Base-by-base conservation (phyloP, 1,140 invertebrate genomes). In the Anastatus disparis region DNA sequence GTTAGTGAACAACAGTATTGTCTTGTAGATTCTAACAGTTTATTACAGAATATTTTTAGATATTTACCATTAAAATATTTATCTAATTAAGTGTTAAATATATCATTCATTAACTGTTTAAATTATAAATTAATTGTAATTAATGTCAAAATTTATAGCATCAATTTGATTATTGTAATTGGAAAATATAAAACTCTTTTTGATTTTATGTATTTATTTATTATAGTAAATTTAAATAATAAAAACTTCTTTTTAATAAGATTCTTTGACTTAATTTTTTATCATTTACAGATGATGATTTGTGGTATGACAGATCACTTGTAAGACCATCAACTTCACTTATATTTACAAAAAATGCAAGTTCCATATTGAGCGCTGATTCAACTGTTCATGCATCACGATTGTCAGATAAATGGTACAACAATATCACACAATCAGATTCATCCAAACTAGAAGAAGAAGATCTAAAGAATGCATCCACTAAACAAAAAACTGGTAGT, bases 261-360 rank as follows among this genome's bases (percentile, higher is more conserved):
- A 24, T 50, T 26, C 3, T 50, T 22, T 50, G 8, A 13, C 13
- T 7, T 40, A 2, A 46, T 44, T 3, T 2, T 46, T 26, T 55
- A 48, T 26, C 31, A 4, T n/a, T 42, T 42, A 26, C 48, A 68
- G 67, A 44, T 63, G 67, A 70, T 55, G 35, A 46, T 4, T 42
- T 53, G 26, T 70, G 67, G 67, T 70, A 31, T 26, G 20, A 70
- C 8, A 62, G 58, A 26, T 40, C 67, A 35, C 31, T 26, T 63
- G n/a, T 70, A 44, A 31, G 67, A 31, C 58, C 67, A 42, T 70
- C 67, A 46, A 70, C 48, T 35, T 70, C 67, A 6, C 2, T 70
- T n/a, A 4, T 24, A 12, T 44, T 63, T n/a, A n/a, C 67, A 35
- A 46, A 15, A 46, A 12, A 22, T 46, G 17, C 22, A 26, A 62